Evolutionary conservation across 1,140 invertebrate species (phyloP).

Genomic region (Schlechtendalia chinensis): DNA sequence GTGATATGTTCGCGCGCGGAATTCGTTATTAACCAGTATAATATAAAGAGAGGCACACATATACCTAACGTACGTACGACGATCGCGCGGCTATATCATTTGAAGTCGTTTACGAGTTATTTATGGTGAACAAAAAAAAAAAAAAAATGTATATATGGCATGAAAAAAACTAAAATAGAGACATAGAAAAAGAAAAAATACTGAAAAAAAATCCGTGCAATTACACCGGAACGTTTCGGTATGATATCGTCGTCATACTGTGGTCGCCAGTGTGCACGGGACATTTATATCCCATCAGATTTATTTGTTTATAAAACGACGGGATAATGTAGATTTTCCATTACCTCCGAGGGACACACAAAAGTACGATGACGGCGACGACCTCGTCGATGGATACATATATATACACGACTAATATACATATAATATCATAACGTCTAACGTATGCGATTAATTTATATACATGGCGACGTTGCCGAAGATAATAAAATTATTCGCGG

Average conservation of each 20-base stretch:
- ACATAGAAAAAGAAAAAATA: background rate
- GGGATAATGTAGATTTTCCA: background rate
- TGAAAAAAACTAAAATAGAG: slow-evolving; percentile 3
- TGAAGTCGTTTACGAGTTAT: slow-evolving; percentile 28
- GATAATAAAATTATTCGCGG: no score
- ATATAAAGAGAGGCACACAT: no score
- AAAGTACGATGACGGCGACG: background rate
- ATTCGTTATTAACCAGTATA: slow-evolving; percentile 16
- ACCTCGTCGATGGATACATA: no score
- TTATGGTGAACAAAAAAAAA: background rate
- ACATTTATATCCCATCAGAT: background rate
- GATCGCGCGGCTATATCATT: background rate
- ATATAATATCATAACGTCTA: no score
- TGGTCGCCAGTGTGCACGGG: no score
- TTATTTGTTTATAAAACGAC: background rate
- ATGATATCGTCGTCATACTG: background rate
- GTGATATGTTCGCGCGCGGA: background rate
- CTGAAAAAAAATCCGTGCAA: background rate
- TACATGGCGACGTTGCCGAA: no score
- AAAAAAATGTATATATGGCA: background rate
- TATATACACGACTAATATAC: no score
- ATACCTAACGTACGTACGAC: background rate
- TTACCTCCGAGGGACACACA: background rate
- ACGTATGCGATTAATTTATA: no score
- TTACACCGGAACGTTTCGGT: background rate